phyloP scores from a whole-genome alignment of 30 jellyfish, hydroid and myxozoan species.

The Chrysaora quinquecirrha region DNA sequence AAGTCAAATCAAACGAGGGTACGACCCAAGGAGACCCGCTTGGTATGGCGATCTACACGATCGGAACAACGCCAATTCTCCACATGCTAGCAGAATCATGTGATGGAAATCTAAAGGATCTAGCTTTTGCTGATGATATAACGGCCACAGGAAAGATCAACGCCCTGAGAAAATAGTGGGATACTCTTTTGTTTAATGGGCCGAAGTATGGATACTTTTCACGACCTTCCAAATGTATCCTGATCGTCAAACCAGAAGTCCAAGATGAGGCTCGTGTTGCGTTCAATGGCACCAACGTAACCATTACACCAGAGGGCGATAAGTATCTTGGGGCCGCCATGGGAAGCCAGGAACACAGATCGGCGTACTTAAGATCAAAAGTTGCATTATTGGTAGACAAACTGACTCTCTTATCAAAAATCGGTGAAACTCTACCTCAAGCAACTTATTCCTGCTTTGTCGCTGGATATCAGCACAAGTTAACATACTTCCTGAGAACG shows the following conservation, averaged over 20 bases:
- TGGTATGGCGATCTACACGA: background rate
- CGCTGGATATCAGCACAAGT: background rate
- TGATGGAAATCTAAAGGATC: background rate
- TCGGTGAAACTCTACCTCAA: background rate
- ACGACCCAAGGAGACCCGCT: conserved; percentile 4
- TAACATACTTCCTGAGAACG: background rate
- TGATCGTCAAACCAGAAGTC: background rate
- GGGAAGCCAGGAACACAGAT: background rate
- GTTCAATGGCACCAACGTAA: background rate
- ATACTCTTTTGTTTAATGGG: background rate
- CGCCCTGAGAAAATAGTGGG: conserved; percentile 1
- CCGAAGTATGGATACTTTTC: background rate
- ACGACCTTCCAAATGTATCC: conserved; percentile 1
- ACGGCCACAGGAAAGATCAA: background rate
- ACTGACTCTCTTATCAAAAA: background rate
- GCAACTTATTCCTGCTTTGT: background rate
- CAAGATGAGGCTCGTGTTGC: background rate
- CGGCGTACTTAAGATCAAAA: background rate
- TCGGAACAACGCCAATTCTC: background rate
- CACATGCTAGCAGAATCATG: background rate
- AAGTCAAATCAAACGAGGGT: background rate
- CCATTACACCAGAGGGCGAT: background rate
- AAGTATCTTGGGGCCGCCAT: conserved; percentile 1
- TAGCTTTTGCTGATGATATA: background rate
- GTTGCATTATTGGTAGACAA: background rate